phyloP scores from a whole-genome alignment of 2,797 vertebrate species.

The Xiphorhynchus erythropygius region DNA sequence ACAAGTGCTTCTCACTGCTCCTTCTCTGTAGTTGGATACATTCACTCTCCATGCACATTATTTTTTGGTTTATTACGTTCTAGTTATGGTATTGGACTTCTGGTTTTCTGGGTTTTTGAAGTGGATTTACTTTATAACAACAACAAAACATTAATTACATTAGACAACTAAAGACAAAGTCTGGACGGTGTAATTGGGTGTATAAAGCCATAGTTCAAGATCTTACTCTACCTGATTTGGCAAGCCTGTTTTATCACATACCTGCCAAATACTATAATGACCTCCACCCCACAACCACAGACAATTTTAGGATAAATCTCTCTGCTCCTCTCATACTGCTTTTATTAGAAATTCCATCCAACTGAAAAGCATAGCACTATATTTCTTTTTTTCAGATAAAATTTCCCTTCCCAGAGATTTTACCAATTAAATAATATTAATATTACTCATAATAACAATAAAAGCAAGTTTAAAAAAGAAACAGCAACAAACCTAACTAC shows the following conservation, averaged over 20 bases:
- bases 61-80: not conserved
- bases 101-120: not conserved
- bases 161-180: not conserved
- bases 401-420: not conserved
- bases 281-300: not conserved
- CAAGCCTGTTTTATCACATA: not conserved
- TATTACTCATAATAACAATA: not conserved
- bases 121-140: not conserved
- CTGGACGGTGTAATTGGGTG: not conserved
- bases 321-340: not conserved
- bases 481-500: accelerated
- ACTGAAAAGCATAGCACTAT: not conserved
- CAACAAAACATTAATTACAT: not conserved
- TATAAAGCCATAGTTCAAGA: not conserved
- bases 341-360: not conserved
- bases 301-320: not conserved
- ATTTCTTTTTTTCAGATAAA: not conserved
- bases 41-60: not conserved
- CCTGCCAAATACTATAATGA: not conserved
- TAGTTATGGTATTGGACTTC: not conserved
- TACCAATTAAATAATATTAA: not conserved
- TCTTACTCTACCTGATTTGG: not conserved
- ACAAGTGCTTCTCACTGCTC: accelerated
- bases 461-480: not conserved
- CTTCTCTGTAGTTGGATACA: not conserved